These are phyloP conservation scores for Ennomos quercinarius DNA, from an alignment of 2,888 invertebrate genomes.

Conservation along the genomic window DNA sequence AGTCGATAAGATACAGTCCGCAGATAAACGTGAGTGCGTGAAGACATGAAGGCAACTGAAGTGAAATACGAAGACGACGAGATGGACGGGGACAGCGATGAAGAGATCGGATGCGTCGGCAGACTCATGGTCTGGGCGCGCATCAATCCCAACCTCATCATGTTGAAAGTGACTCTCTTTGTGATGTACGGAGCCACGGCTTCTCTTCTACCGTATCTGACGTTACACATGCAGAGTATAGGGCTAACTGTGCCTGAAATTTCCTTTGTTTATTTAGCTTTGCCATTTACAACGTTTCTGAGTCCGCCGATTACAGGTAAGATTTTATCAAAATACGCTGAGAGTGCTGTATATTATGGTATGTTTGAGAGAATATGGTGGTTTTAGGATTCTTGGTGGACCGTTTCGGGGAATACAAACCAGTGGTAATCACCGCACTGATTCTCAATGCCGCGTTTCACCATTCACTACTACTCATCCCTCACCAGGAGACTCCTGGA, in stretches of 20 bases:
- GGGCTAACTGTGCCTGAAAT: constrained; percentile 95
- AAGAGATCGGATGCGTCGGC: constrained; percentile 69
- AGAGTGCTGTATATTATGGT: not conserved
- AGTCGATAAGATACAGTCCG: constrained; percentile 79
- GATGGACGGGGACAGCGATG: constrained; percentile 78
- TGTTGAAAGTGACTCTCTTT: constrained; percentile 93
- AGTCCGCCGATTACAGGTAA: constrained; percentile 93
- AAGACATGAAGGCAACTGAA: constrained; percentile 65
- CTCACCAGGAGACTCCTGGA: constrained; percentile 92
- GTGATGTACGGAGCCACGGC: constrained; percentile 95
- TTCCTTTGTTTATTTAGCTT: constrained; percentile 93
- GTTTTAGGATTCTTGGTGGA: constrained; percentile 92
- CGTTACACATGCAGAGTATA: constrained; percentile 96
- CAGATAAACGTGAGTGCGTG: constrained; percentile 71
- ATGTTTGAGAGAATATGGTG: constrained; percentile 35
- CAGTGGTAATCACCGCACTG: constrained; percentile 91
- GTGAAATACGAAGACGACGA: constrained; percentile 75
- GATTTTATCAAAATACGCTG: constrained; percentile 41
- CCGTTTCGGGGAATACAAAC: constrained; percentile 94
- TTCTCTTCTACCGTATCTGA: constrained; percentile 93
- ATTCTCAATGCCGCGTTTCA: constrained; percentile 92
- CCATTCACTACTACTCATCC: constrained; percentile 91
- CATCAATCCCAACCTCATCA: constrained; percentile 91
- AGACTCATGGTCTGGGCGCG: constrained; percentile 79
- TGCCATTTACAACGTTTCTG: constrained; percentile 94